A percentile compares a stretch with the other conserved stretches of the same genome.
phyloP scores from a whole-genome alignment of 64 coral and sea anemone species.

The Exaiptasia diaphana region DNA sequence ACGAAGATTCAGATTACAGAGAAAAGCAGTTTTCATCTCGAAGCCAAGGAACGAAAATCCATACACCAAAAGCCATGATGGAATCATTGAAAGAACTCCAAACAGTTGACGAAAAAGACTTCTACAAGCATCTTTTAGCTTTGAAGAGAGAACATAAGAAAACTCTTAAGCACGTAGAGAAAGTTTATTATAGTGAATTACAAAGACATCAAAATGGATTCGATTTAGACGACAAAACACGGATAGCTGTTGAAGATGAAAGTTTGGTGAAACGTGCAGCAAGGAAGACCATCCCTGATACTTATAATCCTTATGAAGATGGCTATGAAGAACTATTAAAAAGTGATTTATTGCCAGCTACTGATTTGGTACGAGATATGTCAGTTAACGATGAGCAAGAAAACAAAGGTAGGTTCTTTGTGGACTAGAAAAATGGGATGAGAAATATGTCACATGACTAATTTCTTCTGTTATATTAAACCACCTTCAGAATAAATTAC shows the following conservation, averaged over 20 bases:
- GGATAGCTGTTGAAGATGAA: constrained; percentile 45
- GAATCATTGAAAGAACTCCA: constrained; percentile 67
- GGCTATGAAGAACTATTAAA: background rate
- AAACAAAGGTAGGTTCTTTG: constrained; percentile 55
- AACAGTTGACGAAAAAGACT: constrained; percentile 74
- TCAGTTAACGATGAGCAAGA: constrained; percentile 46
- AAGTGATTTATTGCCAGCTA: constrained; percentile 29
- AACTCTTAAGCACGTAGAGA: constrained; percentile 84
- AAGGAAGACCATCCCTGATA: constrained; percentile 23
- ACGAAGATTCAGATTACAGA: constrained; percentile 19
- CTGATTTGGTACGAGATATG: constrained; percentile 18
- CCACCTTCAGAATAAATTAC: too few relatives aligned
- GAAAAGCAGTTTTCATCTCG: constrained; percentile 5
- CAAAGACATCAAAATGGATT: constrained; percentile 54
- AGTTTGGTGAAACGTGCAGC: constrained; percentile 1
- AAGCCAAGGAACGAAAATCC: constrained; percentile 42
- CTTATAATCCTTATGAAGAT: constrained; percentile 62
- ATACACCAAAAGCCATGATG: constrained; percentile 44
- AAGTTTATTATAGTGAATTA: constrained; percentile 82
- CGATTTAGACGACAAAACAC: constrained; percentile 74
- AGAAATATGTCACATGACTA: too few relatives aligned
- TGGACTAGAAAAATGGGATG: background rate
- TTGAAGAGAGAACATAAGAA: constrained; percentile 89
- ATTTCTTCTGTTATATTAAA: too few relatives aligned
- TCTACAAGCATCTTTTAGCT: constrained; percentile 81